Base-by-base conservation (phyloP, 2,888 invertebrate genomes). In the Trisateles emortualis region DNA sequence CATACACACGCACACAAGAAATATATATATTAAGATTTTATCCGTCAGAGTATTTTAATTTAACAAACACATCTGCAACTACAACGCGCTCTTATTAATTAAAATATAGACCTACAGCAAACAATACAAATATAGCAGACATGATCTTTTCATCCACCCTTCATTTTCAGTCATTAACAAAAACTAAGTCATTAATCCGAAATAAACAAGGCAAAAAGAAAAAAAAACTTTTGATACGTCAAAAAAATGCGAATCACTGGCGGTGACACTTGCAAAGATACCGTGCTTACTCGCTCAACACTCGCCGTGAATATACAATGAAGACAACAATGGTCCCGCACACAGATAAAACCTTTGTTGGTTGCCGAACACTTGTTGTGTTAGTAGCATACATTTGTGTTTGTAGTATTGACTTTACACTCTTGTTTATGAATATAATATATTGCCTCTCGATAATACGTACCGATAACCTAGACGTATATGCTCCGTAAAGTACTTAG, bases 191-290 rank as follows among this genome's bases (percentile, higher is more conserved):
- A 68, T 68, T 68, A 68, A 58, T 49, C 42, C 43, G 17, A 55
- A 59, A 36, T 52, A 40, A 48, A 33, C 49, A 42, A 24, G 33
- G 40, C 58, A 57, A 56, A 32, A 9, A 33, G 6, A 42, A 55
- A 48, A 30, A 41, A 58, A 35, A 52, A 38, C 53, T 59, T 36
- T 68, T 60, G 45, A 45, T 60, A 60, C 26, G 59, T 65, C 66
- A 68, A 43, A 68, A 68, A 64, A 60, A 49, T 14, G 14, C 14
- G 44, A 54, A 46, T 45, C 33, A 46, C 70, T 33, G 69, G 13
- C 39, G 45, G 38, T 69, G 69, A 69, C 69, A 59, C 66, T 59
- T 69, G 64, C 48, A 47, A 48, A 67, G 69, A 69, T 69, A 69
- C 55, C 68, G 59, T 52, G 64, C 64, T 67, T 61, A 64, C 52